These are phyloP conservation scores for Pogonognathellus flavescens DNA, from an alignment of 1,140 invertebrate genomes.

Conservation along the genomic window DNA sequence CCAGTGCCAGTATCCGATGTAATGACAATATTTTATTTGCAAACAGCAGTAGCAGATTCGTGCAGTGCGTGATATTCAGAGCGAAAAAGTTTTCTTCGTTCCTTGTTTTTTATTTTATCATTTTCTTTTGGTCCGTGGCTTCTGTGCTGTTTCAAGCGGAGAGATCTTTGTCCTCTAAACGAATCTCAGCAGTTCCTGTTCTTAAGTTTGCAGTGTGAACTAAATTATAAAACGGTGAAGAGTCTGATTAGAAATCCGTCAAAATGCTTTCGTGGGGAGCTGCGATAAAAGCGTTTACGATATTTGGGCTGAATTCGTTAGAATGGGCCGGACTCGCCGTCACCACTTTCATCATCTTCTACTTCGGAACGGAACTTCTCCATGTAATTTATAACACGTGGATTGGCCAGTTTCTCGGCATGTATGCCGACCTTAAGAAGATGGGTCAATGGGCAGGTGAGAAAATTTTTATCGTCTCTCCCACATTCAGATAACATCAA, in stretches of 20 bases:
- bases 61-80: too few relatives aligned
- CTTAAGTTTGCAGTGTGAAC: not conserved
- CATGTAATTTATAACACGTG: slow-evolving; percentile 68
- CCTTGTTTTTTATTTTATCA: too few relatives aligned
- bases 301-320: slow-evolving; percentile 66
- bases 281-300: slow-evolving; percentile 65
- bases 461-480: slow-evolving; percentile 13
- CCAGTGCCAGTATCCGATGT: too few relatives aligned
- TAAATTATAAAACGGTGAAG: not conserved
- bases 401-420: slow-evolving; percentile 69
- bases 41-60: too few relatives aligned
- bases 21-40: too few relatives aligned
- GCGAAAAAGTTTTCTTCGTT: too few relatives aligned
- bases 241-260: not conserved
- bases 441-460: slow-evolving; percentile 70
- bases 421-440: slow-evolving; percentile 69
- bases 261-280: slow-evolving; percentile 66
- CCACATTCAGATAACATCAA: too few relatives aligned
- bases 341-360: slow-evolving; percentile 66
- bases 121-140: too few relatives aligned
- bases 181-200: too few relatives aligned
- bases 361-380: slow-evolving; percentile 65
- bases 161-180: not conserved
- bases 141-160: not conserved
- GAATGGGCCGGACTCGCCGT: slow-evolving; percentile 66